A percentile compares a stretch with the other conserved stretches of the same genome.
These are phyloP conservation scores for Ormyrus nitidulus DNA, from an alignment of 2,888 invertebrate genomes.

Conservation along the genomic window DNA sequence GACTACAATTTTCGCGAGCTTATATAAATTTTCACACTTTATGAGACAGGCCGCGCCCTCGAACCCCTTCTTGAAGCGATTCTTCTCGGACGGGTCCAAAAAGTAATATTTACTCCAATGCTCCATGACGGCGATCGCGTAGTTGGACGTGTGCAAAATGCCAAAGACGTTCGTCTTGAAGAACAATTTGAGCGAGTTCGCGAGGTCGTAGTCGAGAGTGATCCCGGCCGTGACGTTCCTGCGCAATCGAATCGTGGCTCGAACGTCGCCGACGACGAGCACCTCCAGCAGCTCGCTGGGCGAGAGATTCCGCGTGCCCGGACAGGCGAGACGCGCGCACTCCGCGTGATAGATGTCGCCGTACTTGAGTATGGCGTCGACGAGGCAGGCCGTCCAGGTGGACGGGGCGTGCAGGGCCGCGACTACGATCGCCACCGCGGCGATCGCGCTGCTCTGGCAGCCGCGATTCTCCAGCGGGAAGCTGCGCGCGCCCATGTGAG, in stretches of 20 bases:
- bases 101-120: conserved; percentile 78
- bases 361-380: conserved; percentile 80
- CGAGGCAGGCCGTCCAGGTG: conserved; percentile 78
- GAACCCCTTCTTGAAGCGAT: conserved; percentile 64
- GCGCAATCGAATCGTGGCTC: conserved; percentile 64
- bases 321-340: conserved; percentile 60
- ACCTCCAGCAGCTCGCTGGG: conserved; percentile 66
- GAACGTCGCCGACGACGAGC: conserved; percentile 69
- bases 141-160: conserved; percentile 77
- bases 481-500: conserved; percentile 61
- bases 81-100: conserved; percentile 80
- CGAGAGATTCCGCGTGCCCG: conserved; percentile 65
- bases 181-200: conserved; percentile 77
- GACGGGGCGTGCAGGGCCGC: conserved; percentile 78
- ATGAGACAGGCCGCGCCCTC: conserved; percentile 66
- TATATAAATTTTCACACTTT: conserved; percentile 64
- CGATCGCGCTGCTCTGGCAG: conserved; percentile 78
- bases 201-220: conserved; percentile 63
- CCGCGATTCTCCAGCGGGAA: conserved; percentile 57
- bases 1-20: conserved; percentile 64
- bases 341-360: conserved; percentile 80
- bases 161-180: conserved; percentile 79
- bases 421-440: conserved; percentile 79
- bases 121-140: conserved; percentile 78
- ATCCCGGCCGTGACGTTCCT: conserved; percentile 66